Evolutionary conservation across 53 echinoderm and acorn worm genomes (phyloP).

Genomic region (Antedon mediterranea): DNA sequence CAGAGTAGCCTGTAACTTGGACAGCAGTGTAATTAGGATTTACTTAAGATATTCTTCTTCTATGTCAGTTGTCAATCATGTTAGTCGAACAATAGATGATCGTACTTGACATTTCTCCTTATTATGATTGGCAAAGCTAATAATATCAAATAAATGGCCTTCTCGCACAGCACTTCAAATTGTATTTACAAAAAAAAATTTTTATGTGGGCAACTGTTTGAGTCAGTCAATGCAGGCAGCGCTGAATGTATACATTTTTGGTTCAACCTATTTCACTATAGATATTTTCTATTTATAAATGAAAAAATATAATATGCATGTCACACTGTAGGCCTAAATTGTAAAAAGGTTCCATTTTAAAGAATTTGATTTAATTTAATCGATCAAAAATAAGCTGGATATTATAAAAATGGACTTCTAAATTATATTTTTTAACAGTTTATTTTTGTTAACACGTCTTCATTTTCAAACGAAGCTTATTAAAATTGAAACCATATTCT

Average conservation of each 20-base stretch:
- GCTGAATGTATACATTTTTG: background rate
- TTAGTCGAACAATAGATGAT: background rate
- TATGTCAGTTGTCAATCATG: background rate
- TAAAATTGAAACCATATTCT: too few relatives aligned
- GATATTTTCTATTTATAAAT: too few relatives aligned
- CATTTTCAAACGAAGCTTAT: too few relatives aligned
- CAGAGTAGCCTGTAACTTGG: background rate
- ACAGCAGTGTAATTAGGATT: background rate
- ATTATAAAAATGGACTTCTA: too few relatives aligned
- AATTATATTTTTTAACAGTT: too few relatives aligned
- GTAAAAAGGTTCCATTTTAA: too few relatives aligned
- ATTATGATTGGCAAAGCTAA: background rate
- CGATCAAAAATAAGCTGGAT: too few relatives aligned
- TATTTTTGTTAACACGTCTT: too few relatives aligned
- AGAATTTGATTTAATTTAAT: too few relatives aligned
- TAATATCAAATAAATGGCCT: background rate
- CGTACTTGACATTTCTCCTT: background rate
- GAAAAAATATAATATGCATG: too few relatives aligned
- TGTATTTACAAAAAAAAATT: background rate
- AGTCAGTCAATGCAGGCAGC: background rate
- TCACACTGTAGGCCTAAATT: too few relatives aligned
- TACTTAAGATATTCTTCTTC: background rate
- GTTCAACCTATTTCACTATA: too few relatives aligned
- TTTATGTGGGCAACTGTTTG: background rate
- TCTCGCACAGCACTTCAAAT: background rate